Percentiles rank a stretch among this genome's conserved stretches.
These are phyloP conservation scores for Dryocosmus kuriphilus DNA, from an alignment of 2,888 invertebrate genomes.

Conservation along the genomic window DNA sequence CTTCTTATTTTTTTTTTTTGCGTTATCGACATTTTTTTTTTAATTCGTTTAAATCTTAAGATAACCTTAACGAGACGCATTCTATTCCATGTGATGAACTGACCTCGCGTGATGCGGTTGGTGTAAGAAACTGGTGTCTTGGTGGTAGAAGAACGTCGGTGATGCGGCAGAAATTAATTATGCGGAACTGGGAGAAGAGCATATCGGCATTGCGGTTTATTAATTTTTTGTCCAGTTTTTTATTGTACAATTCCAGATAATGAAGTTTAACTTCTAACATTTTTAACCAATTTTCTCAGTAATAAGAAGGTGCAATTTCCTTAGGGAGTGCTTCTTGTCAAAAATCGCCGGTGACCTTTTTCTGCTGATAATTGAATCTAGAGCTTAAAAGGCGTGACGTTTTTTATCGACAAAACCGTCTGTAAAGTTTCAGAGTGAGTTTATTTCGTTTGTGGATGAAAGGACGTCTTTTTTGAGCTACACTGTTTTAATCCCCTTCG, in stretches of 20 bases:
- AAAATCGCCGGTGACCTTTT: neutral
- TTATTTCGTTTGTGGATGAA: conserved; percentile 9
- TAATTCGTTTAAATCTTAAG: conserved; percentile 36
- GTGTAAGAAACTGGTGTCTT: conserved; percentile 23
- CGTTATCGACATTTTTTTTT: conserved; percentile 59
- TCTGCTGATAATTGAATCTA: neutral
- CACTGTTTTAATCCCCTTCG: conserved; percentile 25
- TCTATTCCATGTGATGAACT: conserved; percentile 58
- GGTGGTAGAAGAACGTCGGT: conserved; percentile 20
- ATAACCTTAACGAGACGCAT: conserved; percentile 65
- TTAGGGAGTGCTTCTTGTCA: no score
- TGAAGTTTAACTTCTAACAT: neutral
- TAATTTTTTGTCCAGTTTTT: conserved; percentile 1
- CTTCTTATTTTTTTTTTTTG: no score
- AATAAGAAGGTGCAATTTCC: no score
- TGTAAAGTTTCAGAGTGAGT: conserved; percentile 15
- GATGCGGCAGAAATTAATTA: conserved; percentile 40
- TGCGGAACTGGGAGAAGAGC: conserved; percentile 17
- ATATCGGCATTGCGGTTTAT: conserved; percentile 34
- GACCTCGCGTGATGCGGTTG: conserved; percentile 49
- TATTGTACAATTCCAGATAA: neutral
- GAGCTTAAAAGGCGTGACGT: neutral
- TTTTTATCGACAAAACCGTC: neutral
- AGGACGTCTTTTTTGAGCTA: neutral
- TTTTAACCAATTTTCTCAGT: neutral